These are phyloP conservation scores for Cyprinodon diabolis DNA, from an alignment of 2,797 vertebrate species.

Conservation along the genomic window DNA sequence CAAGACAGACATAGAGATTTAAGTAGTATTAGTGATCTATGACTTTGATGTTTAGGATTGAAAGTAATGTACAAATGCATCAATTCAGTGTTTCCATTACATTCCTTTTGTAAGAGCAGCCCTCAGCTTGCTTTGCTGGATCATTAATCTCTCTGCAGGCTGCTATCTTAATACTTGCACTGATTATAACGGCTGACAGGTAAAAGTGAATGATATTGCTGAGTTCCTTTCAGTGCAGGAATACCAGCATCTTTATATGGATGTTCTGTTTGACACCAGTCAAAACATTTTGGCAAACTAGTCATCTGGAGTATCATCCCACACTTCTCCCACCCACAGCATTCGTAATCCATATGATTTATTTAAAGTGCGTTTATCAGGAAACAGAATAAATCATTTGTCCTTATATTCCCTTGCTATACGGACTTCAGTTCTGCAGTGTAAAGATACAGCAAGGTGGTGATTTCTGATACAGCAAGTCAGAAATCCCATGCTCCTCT, in stretches of 20 bases:
- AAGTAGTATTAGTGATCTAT: conserved; percentile 26
- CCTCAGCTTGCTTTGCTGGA: not conserved
- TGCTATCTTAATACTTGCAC: not conserved
- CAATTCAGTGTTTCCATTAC: conserved; percentile 23
- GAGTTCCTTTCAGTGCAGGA: not conserved
- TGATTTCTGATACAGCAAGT: not conserved
- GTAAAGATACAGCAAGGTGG: too few species aligned
- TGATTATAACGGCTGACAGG: conserved; percentile 4
- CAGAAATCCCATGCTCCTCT: not conserved
- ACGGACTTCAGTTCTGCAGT: not conserved
- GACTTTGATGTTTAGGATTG: conserved; percentile 24
- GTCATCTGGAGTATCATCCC: not conserved
- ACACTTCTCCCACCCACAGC: not conserved
- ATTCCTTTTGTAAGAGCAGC: conserved; percentile 5
- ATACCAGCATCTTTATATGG: not conserved
- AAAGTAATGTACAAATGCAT: conserved; percentile 28
- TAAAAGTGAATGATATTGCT: conserved; percentile 5
- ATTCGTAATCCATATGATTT: not conserved
- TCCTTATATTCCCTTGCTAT: not conserved
- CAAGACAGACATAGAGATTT: not conserved
- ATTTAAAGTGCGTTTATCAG: not conserved
- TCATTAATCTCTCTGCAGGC: conserved; percentile 3
- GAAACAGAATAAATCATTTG: not conserved
- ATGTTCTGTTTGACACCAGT: not conserved
- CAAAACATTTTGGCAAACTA: conserved; percentile 2